Base-by-base conservation (phyloP, 2,888 invertebrate species). In the Epinotia bilunana region DNA sequence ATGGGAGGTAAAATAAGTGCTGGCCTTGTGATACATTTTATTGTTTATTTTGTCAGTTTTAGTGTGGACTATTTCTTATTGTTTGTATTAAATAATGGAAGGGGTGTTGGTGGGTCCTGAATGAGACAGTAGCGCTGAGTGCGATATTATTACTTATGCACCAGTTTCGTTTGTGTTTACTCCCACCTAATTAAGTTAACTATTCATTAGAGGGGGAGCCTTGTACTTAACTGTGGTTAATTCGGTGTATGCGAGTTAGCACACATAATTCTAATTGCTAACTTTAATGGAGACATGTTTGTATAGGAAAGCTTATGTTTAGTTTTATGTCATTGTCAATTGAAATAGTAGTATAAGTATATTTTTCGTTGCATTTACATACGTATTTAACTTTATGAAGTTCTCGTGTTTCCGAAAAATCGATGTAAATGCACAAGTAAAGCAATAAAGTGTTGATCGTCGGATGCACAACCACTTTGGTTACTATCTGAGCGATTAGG, bases 181-280 rank as follows among this genome's bases (percentile, higher is more conserved):
- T 57, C 74, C 62, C 74, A 58, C 74, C 23, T 53, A 70, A 64
- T 60, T 70, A 39, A 64, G 70, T 74, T 64, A 70, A 74, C 20
- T 74, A 70, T 74, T 64, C 70, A 74, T 70, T 64, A 64, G 6
- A 70, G 33, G 64, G 46, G 46, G 58, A 20, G 20, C 55, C 53
- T 28, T 43, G 43, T 43, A 63, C 74, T 20, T 20, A 63, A 69
- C 57, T 28, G 16, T 33, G 49, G 55, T 55, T 73, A 55, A 68
- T 68, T 69, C 57, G 16, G 3, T 69, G 57, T 64, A 57, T 33
- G 28, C 28, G 69, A 43, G 49, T 69, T 74, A 13, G 33, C n/a
- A 58, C 49, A 46, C 46, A 63, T 16, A 23, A 28, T 58, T 58
- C 16, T 28, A 7, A 20, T 68, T 57, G 57, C 18, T 55, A 55